A percentile compares a stretch with the other conserved stretches of the same genome.
Conservation (phyloP, 2,888 invertebrate species). For the Lysandra bellargus region DNA sequence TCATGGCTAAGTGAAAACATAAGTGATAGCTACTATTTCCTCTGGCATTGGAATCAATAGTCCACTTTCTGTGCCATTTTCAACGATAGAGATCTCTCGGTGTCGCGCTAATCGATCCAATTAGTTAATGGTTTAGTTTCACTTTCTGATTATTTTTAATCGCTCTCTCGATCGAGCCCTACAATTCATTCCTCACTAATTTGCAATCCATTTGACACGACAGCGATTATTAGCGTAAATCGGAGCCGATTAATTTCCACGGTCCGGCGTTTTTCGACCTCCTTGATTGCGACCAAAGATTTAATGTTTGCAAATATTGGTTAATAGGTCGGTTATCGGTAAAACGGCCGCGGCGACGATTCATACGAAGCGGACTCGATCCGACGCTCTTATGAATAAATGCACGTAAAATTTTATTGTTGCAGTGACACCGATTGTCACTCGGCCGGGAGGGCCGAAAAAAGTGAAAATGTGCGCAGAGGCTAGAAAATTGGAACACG, state of each 20-base stretch:
- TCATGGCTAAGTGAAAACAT: not conserved
- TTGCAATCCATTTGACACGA: slow-evolving; percentile 39
- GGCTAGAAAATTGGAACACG: slow-evolving; percentile 76
- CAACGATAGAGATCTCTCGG: slow-evolving; percentile 53
- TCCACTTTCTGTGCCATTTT: slow-evolving; percentile 26
- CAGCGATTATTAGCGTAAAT: slow-evolving; percentile 43
- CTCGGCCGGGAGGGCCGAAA: slow-evolving; percentile 53
- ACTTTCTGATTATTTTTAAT: slow-evolving; percentile 55
- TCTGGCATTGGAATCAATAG: slow-evolving; percentile 19
- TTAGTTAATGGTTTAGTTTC: slow-evolving; percentile 65
- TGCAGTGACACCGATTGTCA: slow-evolving; percentile 74
- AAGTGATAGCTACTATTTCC: slow-evolving; percentile 15
- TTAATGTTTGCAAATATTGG: slow-evolving; percentile 66
- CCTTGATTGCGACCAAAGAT: slow-evolving; percentile 56
- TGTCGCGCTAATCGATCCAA: slow-evolving; percentile 61
- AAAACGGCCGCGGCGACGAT: slow-evolving; percentile 53
- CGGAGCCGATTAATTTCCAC: slow-evolving; percentile 47
- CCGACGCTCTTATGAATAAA: slow-evolving; percentile 59
- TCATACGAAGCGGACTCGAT: slow-evolving; percentile 51
- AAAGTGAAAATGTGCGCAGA: slow-evolving; percentile 62
- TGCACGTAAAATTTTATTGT: slow-evolving; percentile 71
- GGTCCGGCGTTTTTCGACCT: slow-evolving; percentile 44
- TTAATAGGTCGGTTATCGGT: slow-evolving; percentile 71
- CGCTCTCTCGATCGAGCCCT: slow-evolving; percentile 20
- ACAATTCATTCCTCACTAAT: slow-evolving; percentile 50